A percentile compares a stretch with the other conserved stretches of the same genome.
These are phyloP conservation scores for Oncorhynchus nerka DNA, from an alignment of 2,113 vertebrate species.

Conservation along the genomic window DNA sequence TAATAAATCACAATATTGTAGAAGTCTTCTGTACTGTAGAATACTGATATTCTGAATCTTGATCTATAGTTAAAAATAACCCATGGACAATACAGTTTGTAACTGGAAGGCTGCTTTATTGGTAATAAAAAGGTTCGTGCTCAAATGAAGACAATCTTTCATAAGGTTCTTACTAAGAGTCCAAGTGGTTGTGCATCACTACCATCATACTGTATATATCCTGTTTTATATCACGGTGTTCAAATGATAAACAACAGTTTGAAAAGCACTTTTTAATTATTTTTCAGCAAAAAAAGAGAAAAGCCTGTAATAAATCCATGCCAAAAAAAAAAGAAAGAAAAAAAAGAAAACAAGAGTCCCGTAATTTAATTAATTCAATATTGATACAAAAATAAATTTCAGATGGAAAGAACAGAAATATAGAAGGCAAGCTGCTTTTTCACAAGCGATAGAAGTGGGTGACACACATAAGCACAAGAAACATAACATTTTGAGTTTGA, in stretches of 20 bases:
- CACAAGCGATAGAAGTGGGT: conserved; percentile 73
- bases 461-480: conserved; percentile 73
- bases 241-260: conserved; percentile 78
- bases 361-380: conserved; percentile 70
- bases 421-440: conserved; percentile 78
- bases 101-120: conserved; percentile 86
- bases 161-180: conserved; percentile 79
- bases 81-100: conserved; percentile 44
- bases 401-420: conserved; percentile 72
- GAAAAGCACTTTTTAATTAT: conserved; percentile 76
- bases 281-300: conserved; percentile 70
- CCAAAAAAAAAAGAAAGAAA: conserved; percentile 56
- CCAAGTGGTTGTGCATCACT: conserved; percentile 80
- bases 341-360: conserved; percentile 45
- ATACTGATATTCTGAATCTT: neutral
- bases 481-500: conserved; percentile 65
- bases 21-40: no score
- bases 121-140: conserved; percentile 84
- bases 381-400: conserved; percentile 78
- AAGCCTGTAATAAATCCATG: conserved; percentile 70
- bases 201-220: conserved; percentile 74
- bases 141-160: conserved; percentile 86
- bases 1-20: neutral
- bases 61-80: neutral
- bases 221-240: conserved; percentile 74